A percentile compares a stretch with the other conserved stretches of the same genome.
phyloP scores from a whole-genome alignment of 2,888 invertebrate genomes.

The Caenorhabditis doughertyi region DNA sequence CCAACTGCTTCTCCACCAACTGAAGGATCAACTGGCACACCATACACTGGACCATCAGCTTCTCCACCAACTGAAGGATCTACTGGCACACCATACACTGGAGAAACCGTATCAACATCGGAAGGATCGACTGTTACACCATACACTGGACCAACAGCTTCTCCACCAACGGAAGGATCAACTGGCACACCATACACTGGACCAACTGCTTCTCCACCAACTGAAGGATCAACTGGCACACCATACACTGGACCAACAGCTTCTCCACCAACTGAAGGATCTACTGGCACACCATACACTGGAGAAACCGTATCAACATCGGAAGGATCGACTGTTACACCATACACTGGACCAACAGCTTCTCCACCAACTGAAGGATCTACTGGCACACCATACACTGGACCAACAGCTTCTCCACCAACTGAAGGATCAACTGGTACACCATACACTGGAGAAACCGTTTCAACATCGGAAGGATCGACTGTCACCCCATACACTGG shows the following conservation, averaged over 20 bases:
- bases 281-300: not conserved
- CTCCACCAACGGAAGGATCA: not conserved
- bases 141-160: too few relatives aligned
- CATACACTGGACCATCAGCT: too few relatives aligned
- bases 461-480: not conserved
- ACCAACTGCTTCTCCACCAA: not conserved
- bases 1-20: not conserved
- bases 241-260: conserved; percentile 1
- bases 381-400: not conserved
- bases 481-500: too few relatives aligned
- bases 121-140: not conserved
- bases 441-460: not conserved
- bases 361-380: not conserved
- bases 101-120: not conserved
- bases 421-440: not conserved
- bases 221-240: not conserved
- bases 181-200: conserved; percentile 4
- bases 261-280: not conserved
- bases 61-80: not conserved
- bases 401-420: not conserved
- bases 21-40: not conserved
- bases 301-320: not conserved
- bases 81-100: not conserved
- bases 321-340: not conserved
- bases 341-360: not conserved